phyloP scores from a whole-genome alignment of 2,888 invertebrate species.

The Scrobipalpa costella region DNA sequence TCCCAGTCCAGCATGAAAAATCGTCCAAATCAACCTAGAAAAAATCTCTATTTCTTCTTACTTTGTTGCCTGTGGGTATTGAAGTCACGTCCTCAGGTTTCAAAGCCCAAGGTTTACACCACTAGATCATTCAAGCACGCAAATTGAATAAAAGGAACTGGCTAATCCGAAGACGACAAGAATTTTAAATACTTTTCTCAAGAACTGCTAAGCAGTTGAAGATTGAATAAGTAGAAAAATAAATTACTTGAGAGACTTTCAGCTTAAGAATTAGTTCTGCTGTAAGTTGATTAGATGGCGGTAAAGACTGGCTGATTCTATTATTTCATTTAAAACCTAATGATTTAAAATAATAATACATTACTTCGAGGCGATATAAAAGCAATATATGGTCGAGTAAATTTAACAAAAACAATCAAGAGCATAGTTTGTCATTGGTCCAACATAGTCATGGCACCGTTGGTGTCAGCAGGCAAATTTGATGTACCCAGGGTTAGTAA shows the following conservation, averaged over 20 bases:
- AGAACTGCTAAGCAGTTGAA: not conserved
- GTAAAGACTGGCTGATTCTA: not conserved
- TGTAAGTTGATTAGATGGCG: not conserved
- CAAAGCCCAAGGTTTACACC: not conserved
- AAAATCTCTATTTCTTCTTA: too few species aligned
- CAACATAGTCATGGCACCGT: too few species aligned
- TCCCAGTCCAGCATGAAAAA: too few species aligned
- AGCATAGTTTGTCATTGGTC: too few species aligned
- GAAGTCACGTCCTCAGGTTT: not conserved
- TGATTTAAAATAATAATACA: too few species aligned
- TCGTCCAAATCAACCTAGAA: too few species aligned
- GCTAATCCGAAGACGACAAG: slow-evolving; percentile 13
- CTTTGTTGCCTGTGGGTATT: not conserved
- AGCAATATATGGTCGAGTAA: too few species aligned
- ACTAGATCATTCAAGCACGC: not conserved
- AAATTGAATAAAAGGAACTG: slow-evolving; percentile 21
- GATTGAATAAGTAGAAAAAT: slow-evolving; percentile 3
- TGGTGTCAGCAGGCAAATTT: too few species aligned
- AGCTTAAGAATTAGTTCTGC: slow-evolving; percentile 1
- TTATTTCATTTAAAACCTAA: too few species aligned
- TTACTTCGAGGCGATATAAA: too few species aligned
- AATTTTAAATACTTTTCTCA: slow-evolving; percentile 9
- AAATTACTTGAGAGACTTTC: not conserved
- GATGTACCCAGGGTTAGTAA: too few species aligned
- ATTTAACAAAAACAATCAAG: too few species aligned